Conservation (phyloP, 1,140 invertebrate genomes). For the Achroia grisella region DNA sequence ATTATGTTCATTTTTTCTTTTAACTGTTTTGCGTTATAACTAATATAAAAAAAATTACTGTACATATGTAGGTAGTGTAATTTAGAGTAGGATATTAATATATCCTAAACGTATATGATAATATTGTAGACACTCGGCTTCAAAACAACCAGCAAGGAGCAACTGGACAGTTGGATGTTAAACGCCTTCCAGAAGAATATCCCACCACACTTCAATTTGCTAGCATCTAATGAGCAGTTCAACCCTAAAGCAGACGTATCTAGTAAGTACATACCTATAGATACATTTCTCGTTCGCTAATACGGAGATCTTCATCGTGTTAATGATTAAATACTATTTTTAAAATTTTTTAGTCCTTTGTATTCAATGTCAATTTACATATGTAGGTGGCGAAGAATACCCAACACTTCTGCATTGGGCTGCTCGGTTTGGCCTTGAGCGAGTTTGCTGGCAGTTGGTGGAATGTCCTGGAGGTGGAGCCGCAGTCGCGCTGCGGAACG, state of each 20-base stretch:
- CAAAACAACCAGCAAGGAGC: constrained; percentile 82
- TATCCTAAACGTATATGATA: constrained; percentile 31
- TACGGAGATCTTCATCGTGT: too few species aligned
- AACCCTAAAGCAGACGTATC: constrained; percentile 64
- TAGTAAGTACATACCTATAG: constrained; percentile 41
- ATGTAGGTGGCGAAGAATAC: constrained; percentile 83
- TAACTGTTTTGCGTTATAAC: too few species aligned
- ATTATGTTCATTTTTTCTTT: too few species aligned
- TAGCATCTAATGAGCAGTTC: constrained; percentile 74
- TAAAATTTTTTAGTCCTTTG: too few species aligned
- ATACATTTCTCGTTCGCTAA: too few species aligned
- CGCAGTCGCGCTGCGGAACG: constrained; percentile 85
- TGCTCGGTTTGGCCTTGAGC: constrained; percentile 87
- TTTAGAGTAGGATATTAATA: constrained; percentile 5
- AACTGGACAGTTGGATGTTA: constrained; percentile 87
- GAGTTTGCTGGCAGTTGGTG: constrained; percentile 85
- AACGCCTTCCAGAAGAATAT: constrained; percentile 87
- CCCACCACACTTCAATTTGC: constrained; percentile 85
- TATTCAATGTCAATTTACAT: background rate
- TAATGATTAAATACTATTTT: too few species aligned
- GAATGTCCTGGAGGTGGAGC: constrained; percentile 88
- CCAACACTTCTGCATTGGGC: constrained; percentile 92
- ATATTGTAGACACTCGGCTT: constrained; percentile 83
- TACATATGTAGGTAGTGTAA: too few species aligned
- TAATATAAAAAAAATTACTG: too few species aligned